Percentiles rank a stretch among this genome's conserved stretches.
These are phyloP conservation scores for Prenolepis imparis DNA, from an alignment of 2,888 invertebrate genomes.

Conservation along the genomic window DNA sequence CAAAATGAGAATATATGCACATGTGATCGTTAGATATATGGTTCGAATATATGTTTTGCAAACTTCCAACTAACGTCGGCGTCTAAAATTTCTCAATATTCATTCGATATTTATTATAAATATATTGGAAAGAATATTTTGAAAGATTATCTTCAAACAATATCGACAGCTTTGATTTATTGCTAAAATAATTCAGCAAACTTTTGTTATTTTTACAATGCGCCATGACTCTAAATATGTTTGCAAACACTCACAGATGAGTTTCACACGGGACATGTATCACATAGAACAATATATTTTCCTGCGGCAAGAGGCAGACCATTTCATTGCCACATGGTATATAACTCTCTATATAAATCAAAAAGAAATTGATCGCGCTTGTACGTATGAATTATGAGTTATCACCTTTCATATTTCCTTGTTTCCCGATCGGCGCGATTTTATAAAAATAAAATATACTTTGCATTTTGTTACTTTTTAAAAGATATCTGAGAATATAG, in stretches of 20 bases:
- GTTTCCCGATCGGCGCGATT: not conserved
- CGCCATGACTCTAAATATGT: not conserved
- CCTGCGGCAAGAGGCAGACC: slow-evolving; percentile 28
- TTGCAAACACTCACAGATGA: not conserved
- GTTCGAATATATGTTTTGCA: not conserved
- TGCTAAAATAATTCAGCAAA: not conserved
- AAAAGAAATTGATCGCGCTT: slow-evolving; percentile 50
- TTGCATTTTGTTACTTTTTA: not conserved
- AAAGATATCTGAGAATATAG: not conserved
- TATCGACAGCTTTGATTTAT: not conserved
- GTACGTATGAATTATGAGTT: slow-evolving; percentile 52
- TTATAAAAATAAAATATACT: not conserved
- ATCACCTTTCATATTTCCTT: slow-evolving; percentile 49
- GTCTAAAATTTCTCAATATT: not conserved
- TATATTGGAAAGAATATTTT: not conserved
- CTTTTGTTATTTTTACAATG: slow-evolving; percentile 13
- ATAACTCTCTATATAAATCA: slow-evolving; percentile 57
- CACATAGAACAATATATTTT: slow-evolving; percentile 34
- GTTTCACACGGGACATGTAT: not conserved
- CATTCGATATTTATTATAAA: slow-evolving; percentile 19
- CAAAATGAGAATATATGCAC: slow-evolving; percentile 16
- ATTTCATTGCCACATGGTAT: slow-evolving; percentile 43
- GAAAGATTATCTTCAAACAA: not conserved
- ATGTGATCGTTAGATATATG: not conserved
- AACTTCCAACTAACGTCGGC: slow-evolving; percentile 3